A percentile compares a stretch with the other conserved stretches of the same genome.
These are phyloP conservation scores for Sarcophilus harrisii DNA, from an alignment of 2,797 vertebrate species.

Conservation along the genomic window DNA sequence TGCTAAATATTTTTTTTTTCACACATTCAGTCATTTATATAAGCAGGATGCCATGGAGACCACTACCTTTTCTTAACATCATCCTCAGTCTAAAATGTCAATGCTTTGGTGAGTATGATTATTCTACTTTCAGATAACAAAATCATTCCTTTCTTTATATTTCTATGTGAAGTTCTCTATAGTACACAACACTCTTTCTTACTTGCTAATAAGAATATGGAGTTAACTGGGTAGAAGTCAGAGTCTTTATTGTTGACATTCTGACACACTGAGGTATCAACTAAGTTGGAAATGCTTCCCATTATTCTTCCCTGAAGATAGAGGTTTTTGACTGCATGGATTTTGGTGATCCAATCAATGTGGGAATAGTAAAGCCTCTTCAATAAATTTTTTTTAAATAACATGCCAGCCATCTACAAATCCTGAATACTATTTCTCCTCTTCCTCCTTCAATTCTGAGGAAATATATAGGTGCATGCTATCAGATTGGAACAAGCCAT, in stretches of 20 bases:
- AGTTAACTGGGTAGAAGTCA: slow-evolving; percentile 26
- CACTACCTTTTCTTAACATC: neutral
- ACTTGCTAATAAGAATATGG: slow-evolving; percentile 22
- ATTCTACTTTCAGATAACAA: neutral
- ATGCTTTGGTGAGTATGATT: neutral
- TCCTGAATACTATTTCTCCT: slow-evolving; percentile 59
- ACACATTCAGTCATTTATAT: neutral
- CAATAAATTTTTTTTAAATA: neutral
- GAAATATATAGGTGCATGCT: slow-evolving; percentile 59
- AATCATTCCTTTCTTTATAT: neutral
- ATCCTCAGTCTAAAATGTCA: neutral
- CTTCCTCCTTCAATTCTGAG: slow-evolving; percentile 60
- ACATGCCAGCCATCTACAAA: slow-evolving; percentile 59
- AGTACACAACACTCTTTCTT: slow-evolving; percentile 14
- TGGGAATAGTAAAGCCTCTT: slow-evolving; percentile 44
- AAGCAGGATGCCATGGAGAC: neutral
- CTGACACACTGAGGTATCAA: neutral
- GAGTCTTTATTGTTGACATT: slow-evolving; percentile 30
- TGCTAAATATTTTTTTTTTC: neutral
- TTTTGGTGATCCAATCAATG: slow-evolving; percentile 28
- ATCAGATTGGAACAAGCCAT: slow-evolving; percentile 63
- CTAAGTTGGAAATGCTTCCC: neutral
- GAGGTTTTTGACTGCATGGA: slow-evolving; percentile 24
- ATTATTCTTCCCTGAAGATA: neutral
- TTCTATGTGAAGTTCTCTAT: neutral